These are phyloP conservation scores for Trichogramma dendrolimi DNA, from an alignment of 2,888 invertebrate species.

Conservation along the genomic window DNA sequence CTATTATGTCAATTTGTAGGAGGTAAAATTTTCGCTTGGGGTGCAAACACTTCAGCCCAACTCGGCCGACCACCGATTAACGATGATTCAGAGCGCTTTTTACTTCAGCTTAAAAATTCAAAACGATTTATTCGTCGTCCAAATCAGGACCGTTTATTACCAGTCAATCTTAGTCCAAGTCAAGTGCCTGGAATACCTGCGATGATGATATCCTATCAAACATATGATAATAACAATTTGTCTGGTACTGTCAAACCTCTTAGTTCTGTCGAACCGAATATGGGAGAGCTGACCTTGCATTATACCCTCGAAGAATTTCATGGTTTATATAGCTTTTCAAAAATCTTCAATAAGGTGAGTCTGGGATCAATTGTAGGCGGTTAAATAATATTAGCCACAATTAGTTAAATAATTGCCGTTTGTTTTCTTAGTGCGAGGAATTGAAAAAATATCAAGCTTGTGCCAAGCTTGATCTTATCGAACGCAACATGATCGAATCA, in stretches of 20 bases:
- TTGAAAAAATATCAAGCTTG: slow-evolving; percentile 53
- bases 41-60: slow-evolving; percentile 67
- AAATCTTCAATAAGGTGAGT: slow-evolving; percentile 48
- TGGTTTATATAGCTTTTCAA: slow-evolving; percentile 47
- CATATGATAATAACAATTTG: slow-evolving; percentile 44
- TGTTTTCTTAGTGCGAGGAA: slow-evolving; percentile 45
- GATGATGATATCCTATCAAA: slow-evolving; percentile 49
- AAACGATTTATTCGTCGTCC: slow-evolving; percentile 65
- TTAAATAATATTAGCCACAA: neutral
- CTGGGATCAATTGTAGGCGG: slow-evolving; percentile 3
- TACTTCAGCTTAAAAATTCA: slow-evolving; percentile 54
- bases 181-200: slow-evolving; percentile 51
- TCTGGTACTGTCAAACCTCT: slow-evolving; percentile 43
- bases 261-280: slow-evolving; percentile 43
- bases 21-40: slow-evolving; percentile 72
- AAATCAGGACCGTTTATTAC: slow-evolving; percentile 35
- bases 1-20: slow-evolving; percentile 44
- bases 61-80: slow-evolving; percentile 58
- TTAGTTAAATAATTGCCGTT: neutral
- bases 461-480: slow-evolving; percentile 52
- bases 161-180: slow-evolving; percentile 47
- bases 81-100: slow-evolving; percentile 57
- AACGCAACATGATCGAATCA: slow-evolving; percentile 50
- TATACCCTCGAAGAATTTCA: slow-evolving; percentile 51
- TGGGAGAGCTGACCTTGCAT: slow-evolving; percentile 49